Conservation (phyloP, 2,113 vertebrate genomes). For the Engraulis encrasicolus region DNA sequence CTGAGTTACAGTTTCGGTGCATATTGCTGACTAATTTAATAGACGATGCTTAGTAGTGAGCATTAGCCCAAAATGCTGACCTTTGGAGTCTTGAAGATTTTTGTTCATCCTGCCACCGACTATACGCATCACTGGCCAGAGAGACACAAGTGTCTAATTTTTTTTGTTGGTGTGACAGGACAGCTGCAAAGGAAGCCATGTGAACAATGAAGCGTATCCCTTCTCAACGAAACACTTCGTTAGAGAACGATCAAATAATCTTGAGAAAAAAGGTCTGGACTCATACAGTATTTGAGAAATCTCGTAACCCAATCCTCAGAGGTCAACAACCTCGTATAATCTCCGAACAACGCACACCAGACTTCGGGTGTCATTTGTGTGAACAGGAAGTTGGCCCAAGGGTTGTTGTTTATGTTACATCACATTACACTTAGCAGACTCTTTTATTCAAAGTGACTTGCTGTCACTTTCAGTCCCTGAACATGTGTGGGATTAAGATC, state of each 20-base stretch:
- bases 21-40: neutral
- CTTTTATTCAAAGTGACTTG: no score
- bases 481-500: no score
- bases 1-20: neutral
- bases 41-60: neutral
- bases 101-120: neutral
- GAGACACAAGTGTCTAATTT: neutral
- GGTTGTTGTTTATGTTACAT: neutral
- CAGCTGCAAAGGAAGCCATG: neutral
- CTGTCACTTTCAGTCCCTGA: no score
- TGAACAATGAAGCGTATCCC: neutral
- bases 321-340: neutral
- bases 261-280: neutral
- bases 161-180: no score
- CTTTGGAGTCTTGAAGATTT: neutral
- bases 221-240: neutral
- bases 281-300: neutral
- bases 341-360: neutral
- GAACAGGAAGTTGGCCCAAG: slow-evolving; percentile 6
- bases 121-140: neutral
- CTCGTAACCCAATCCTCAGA: neutral
- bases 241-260: neutral
- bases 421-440: no score
- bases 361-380: neutral
- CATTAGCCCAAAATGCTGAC: neutral